Percentiles rank a stretch among this genome's conserved stretches.
These are phyloP conservation scores for Trigoniulus corallinus DNA, from an alignment of 1,140 invertebrate species.

Conservation along the genomic window DNA sequence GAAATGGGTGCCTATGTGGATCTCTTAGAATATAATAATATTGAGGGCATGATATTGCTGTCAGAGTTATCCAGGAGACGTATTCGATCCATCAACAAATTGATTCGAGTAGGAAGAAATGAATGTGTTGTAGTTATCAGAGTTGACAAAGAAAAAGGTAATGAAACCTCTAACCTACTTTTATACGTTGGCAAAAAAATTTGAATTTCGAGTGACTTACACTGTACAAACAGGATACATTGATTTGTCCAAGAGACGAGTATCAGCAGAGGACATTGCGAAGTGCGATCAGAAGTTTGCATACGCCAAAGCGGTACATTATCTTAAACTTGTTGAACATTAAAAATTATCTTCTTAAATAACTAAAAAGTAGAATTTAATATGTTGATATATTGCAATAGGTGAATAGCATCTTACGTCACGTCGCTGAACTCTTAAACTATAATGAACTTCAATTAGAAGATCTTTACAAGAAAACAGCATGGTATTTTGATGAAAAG, in stretches of 20 bases:
- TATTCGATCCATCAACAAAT: slow-evolving; percentile 98
- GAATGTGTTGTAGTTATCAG: slow-evolving; percentile 98
- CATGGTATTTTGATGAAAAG: slow-evolving; percentile 97
- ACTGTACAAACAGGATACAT: slow-evolving; percentile 97
- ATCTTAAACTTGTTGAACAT: no score
- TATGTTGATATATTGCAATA: slow-evolving; percentile 7
- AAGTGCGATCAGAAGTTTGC: slow-evolving; percentile 97
- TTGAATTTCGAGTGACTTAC: no score
- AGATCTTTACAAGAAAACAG: slow-evolving; percentile 91
- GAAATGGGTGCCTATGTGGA: slow-evolving; percentile 99
- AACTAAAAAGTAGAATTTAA: no score
- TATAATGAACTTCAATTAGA: slow-evolving; percentile 86
- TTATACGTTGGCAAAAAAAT: no score
- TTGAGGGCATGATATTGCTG: slow-evolving; percentile 89
- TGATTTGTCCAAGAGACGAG: slow-evolving; percentile 96
- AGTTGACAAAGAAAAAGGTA: slow-evolving; percentile 98
- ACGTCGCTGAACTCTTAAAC: slow-evolving; percentile 86
- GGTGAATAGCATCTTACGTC: slow-evolving; percentile 84
- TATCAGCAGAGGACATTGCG: slow-evolving; percentile 92
- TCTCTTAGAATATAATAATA: slow-evolving; percentile 95
- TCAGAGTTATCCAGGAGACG: slow-evolving; percentile 94
- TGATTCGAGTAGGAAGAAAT: slow-evolving; percentile 94
- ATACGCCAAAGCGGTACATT: slow-evolving; percentile 83
- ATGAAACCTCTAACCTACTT: slow-evolving; percentile 9
- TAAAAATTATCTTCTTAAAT: no score